Conservation (phyloP, 2,113 vertebrate species). For the Theristicus caerulescens region DNA sequence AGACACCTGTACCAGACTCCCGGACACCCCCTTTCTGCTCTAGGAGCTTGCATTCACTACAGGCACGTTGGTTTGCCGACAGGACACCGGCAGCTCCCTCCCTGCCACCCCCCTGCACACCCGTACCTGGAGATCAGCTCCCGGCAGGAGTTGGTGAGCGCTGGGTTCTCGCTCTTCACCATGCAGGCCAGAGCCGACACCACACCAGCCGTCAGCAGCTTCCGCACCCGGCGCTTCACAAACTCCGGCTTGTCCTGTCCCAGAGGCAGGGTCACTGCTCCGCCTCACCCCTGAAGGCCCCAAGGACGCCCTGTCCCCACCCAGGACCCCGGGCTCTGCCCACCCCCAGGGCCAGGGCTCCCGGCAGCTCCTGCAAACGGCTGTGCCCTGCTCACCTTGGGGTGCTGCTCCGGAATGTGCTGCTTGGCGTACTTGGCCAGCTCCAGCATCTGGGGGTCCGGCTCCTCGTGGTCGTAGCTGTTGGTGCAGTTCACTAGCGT, state of each 20-base stretch:
- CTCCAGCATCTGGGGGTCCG: conserved; percentile 94
- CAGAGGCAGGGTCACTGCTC: fast-evolving
- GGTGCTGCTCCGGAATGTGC: conserved; percentile 94
- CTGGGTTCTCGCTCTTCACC: conserved; percentile 90
- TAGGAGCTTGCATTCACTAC: background rate
- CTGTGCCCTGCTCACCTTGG: conserved; percentile 78
- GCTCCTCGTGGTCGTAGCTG: conserved; percentile 93
- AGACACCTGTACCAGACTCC: background rate
- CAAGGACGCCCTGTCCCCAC: background rate
- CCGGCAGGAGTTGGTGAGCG: conserved; percentile 85
- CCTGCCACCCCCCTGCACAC: fast-evolving
- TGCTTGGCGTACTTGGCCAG: conserved; percentile 97
- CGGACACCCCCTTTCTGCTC: background rate
- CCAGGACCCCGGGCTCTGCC: fast-evolving
- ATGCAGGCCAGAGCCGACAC: conserved; percentile 93
- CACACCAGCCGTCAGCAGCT: conserved; percentile 86
- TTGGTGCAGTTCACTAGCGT: conserved; percentile 96
- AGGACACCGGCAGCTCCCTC: fast-evolving
- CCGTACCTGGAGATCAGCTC: conserved; percentile 92
- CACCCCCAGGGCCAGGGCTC: background rate
- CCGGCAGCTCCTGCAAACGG: fast-evolving
- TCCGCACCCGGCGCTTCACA: conserved; percentile 84
- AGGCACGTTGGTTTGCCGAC: fast-evolving
- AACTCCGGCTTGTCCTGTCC: conserved; percentile 85
- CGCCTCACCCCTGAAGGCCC: background rate